Conservation (phyloP, 2,797 vertebrate species). For the Pterois miles region DNA sequence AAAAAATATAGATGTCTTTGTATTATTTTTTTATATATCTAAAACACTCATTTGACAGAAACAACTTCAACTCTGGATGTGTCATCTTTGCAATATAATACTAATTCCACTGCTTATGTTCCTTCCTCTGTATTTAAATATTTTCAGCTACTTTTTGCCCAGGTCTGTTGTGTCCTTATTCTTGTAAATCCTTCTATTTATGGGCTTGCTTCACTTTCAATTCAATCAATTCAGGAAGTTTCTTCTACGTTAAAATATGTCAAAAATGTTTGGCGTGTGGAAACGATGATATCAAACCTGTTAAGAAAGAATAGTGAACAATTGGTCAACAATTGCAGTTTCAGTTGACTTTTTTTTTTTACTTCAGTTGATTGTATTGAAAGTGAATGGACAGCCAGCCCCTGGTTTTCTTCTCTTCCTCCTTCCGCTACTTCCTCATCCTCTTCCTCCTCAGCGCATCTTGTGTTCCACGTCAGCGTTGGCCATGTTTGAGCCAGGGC, state of each 20-base stretch:
- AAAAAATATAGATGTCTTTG: slow-evolving; percentile 16
- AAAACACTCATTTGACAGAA: slow-evolving; percentile 1
- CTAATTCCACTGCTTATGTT: neutral
- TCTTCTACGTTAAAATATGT: slow-evolving; percentile 25
- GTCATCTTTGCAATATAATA: slow-evolving; percentile 19
- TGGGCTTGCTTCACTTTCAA: slow-evolving; percentile 47
- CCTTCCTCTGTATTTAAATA: slow-evolving; percentile 27
- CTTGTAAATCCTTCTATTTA: slow-evolving; percentile 10
- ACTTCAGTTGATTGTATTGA: slow-evolving; percentile 59
- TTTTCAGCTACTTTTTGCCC: slow-evolving; percentile 26
- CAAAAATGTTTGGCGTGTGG: slow-evolving; percentile 17
- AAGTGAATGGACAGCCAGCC: slow-evolving; percentile 50
- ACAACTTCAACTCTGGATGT: slow-evolving; percentile 5
- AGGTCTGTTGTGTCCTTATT: slow-evolving; percentile 33
- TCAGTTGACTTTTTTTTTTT: slow-evolving; percentile 3
- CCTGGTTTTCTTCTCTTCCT: slow-evolving; percentile 35
- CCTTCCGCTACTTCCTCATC: slow-evolving; percentile 7
- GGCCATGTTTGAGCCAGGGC: slow-evolving; percentile 93
- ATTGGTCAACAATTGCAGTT: slow-evolving; percentile 35
- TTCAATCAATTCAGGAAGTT: slow-evolving; percentile 31
- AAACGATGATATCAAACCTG: slow-evolving; percentile 6
- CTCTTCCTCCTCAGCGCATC: slow-evolving; percentile 86
- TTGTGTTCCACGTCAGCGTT: slow-evolving; percentile 92
- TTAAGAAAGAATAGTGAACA: slow-evolving; percentile 26
- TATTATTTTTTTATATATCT: neutral